Evolutionary conservation across 2,888 invertebrate genomes (phyloP).

Genomic region (Papilio protenor): DNA sequence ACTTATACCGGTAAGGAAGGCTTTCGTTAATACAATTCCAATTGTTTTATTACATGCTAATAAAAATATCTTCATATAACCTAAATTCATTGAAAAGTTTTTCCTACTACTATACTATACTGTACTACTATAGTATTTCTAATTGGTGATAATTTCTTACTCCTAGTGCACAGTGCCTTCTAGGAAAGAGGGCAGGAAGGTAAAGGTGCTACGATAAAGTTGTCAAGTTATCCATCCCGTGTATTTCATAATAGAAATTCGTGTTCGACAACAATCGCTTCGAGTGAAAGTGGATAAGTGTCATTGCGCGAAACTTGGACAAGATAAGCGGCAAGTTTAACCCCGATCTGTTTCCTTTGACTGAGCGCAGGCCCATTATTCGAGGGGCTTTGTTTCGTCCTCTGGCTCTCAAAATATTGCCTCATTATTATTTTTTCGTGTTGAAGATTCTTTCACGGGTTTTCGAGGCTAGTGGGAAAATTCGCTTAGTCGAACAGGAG

Average conservation of each 20-base stretch:
- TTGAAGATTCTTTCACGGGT: constrained; percentile 58
- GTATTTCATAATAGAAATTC: constrained; percentile 41
- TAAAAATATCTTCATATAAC: not conserved
- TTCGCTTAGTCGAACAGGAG: constrained; percentile 48
- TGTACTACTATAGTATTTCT: not conserved
- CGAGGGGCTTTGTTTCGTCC: constrained; percentile 69
- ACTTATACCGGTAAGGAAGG: not conserved
- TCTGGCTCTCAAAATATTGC: constrained; percentile 67
- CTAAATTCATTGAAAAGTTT: not conserved
- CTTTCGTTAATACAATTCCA: not conserved
- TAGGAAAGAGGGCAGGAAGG: not conserved
- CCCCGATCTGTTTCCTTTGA: constrained; percentile 56
- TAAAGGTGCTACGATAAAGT: constrained; percentile 12
- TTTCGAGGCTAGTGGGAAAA: constrained; percentile 60
- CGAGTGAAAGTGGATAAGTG: constrained; percentile 70
- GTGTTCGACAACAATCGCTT: constrained; percentile 62
- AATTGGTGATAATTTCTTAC: too few species aligned
- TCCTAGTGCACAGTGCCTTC: not conserved
- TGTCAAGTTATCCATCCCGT: not conserved
- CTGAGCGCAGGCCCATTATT: constrained; percentile 66
- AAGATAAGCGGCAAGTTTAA: constrained; percentile 66
- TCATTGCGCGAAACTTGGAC: constrained; percentile 66
- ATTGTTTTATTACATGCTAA: not conserved
- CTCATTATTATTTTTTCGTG: constrained; percentile 64
- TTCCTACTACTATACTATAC: too few species aligned